phyloP scores from a whole-genome alignment of 2,888 invertebrate species.

The Ypsolopha scabrella region DNA sequence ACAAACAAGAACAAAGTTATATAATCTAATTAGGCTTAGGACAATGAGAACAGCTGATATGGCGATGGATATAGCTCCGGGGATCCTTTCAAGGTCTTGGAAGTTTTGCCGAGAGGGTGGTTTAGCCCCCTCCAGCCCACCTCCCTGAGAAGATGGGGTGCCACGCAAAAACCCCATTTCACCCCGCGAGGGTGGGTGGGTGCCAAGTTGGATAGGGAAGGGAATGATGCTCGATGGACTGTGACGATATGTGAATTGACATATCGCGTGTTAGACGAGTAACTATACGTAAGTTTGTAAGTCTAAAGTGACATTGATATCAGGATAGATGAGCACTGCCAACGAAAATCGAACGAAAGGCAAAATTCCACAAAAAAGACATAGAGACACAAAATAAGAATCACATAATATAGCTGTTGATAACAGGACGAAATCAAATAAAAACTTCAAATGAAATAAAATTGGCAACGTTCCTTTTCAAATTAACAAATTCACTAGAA shows the following conservation, averaged over 20 bases:
- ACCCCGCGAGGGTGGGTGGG: background rate
- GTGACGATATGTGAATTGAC: background rate
- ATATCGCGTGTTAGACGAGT: no score
- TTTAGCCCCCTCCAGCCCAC: slow-evolving; percentile 9
- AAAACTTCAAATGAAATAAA: no score
- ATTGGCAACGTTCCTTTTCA: no score
- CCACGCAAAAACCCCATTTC: background rate
- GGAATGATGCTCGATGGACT: background rate
- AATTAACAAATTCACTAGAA: no score
- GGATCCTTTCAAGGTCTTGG: slow-evolving; percentile 42
- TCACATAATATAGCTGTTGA: no score
- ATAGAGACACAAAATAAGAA: no score
- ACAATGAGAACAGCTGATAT: slow-evolving; percentile 54
- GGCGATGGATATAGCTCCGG: slow-evolving; percentile 16
- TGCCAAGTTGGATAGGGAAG: background rate
- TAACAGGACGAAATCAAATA: no score
- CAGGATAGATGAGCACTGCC: no score
- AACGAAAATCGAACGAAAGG: no score
- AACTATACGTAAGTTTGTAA: no score
- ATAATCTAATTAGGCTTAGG: slow-evolving; percentile 12
- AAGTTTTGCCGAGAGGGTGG: slow-evolving; percentile 6
- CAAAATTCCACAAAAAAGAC: no score
- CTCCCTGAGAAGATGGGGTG: slow-evolving; percentile 12
- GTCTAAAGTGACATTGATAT: no score
- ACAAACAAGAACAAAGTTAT: background rate